Conservation (phyloP, 1,140 invertebrate species). For the Trachymyrmex cornetzi region DNA sequence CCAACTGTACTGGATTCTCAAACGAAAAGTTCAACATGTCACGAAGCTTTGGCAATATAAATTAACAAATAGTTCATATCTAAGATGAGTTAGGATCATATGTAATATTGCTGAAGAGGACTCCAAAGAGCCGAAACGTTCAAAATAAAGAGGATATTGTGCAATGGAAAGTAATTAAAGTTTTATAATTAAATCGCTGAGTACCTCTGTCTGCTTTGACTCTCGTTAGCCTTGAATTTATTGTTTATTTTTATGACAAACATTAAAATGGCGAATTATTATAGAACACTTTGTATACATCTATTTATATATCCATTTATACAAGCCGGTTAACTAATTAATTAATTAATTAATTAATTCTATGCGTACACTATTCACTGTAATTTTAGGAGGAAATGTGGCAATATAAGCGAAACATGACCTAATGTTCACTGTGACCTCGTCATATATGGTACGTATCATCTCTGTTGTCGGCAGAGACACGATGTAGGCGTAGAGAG, state of each 20-base stretch:
- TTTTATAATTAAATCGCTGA: too few relatives aligned
- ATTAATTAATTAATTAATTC: slow-evolving; percentile 45
- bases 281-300: background rate
- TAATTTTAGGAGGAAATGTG: slow-evolving; percentile 45
- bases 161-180: too few relatives aligned
- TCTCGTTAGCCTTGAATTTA: too few relatives aligned
- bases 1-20: too few relatives aligned
- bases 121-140: too few relatives aligned
- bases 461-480: slow-evolving; percentile 58
- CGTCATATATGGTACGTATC: slow-evolving; percentile 45
- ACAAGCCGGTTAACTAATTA: slow-evolving; percentile 15
- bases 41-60: too few relatives aligned
- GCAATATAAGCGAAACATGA: slow-evolving; percentile 38
- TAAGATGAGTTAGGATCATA: too few relatives aligned
- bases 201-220: too few relatives aligned
- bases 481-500: slow-evolving; percentile 59
- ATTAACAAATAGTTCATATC: too few relatives aligned
- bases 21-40: too few relatives aligned
- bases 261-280: background rate
- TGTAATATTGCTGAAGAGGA: too few relatives aligned
- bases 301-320: background rate
- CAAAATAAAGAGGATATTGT: too few relatives aligned
- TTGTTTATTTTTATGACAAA: background rate
- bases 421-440: slow-evolving; percentile 26
- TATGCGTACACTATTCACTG: background rate